phyloP scores from a whole-genome alignment of 2,797 vertebrate species.

The Crocodylus rhombifer region DNA sequence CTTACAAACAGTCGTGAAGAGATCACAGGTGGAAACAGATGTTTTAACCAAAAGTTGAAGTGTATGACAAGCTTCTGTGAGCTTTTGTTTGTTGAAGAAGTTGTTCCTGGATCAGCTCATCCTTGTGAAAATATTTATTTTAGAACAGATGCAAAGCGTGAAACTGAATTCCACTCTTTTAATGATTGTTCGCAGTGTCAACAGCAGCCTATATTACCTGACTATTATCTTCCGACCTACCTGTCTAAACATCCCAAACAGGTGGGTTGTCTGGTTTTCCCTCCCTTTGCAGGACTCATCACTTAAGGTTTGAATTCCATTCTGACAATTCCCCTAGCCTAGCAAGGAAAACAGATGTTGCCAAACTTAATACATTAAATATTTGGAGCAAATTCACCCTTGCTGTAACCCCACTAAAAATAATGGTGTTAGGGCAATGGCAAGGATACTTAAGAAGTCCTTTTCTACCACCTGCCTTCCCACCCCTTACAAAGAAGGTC shows the following conservation, averaged over 20 bases:
- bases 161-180: background rate
- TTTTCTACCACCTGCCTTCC: background rate
- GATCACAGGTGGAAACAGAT: no score
- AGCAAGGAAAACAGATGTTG: background rate
- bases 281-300: accelerated
- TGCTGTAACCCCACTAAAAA: background rate
- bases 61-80: no score
- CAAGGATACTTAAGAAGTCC: background rate
- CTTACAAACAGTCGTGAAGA: background rate
- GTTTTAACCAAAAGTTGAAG: no score
- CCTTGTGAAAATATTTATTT: background rate
- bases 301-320: background rate
- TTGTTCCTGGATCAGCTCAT: accelerated
- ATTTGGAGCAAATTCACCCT: background rate
- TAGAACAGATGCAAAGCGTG: background rate
- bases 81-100: background rate
- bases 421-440: background rate
- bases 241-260: background rate
- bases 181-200: background rate
- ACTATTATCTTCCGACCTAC: background rate
- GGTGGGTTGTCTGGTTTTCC: background rate
- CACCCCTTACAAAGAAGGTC: background rate
- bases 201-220: background rate
- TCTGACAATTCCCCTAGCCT: background rate
- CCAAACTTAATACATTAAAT: background rate